Evolutionary conservation across 1,140 invertebrate genomes (phyloP).

Genomic region (Ganaspis sp.): DNA sequence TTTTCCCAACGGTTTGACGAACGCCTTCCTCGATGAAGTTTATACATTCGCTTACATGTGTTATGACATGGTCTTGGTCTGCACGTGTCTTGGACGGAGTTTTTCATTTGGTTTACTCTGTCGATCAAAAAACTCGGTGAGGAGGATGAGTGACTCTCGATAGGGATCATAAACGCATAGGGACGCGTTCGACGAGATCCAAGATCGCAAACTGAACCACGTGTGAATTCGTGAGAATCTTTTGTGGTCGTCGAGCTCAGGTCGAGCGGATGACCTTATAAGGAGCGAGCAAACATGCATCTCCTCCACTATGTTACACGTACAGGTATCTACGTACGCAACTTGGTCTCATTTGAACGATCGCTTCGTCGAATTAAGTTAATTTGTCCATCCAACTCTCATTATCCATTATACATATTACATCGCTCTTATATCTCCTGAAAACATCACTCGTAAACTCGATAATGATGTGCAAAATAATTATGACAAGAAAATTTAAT

Average conservation of each 20-base stretch:
- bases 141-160: constrained; percentile 28
- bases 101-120: constrained; percentile 16
- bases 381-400: constrained; percentile 28
- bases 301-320: constrained; percentile 67
- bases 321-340: constrained; percentile 65
- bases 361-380: constrained; percentile 31
- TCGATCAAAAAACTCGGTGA: constrained; percentile 11
- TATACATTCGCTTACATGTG: not conserved
- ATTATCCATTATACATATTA: constrained; percentile 49
- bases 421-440: constrained; percentile 39
- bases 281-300: constrained; percentile 73
- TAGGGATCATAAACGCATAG: constrained; percentile 30
- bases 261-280: constrained; percentile 71
- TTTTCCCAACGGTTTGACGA: not conserved
- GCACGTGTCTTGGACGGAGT: not conserved
- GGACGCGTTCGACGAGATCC: constrained; percentile 28
- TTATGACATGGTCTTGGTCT: constrained; percentile 25
- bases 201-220: constrained; percentile 43
- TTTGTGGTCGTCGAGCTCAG: constrained; percentile 67
- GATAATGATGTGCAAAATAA: constrained; percentile 25
- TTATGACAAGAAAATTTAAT: constrained; percentile 31
- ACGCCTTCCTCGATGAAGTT: constrained; percentile 2
- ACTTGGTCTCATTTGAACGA: constrained; percentile 49
- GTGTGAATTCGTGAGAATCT: constrained; percentile 72
- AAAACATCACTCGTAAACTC: constrained; percentile 7